Conservation (phyloP, 2,113 vertebrate genomes). For the Smithornis capensis region DNA sequence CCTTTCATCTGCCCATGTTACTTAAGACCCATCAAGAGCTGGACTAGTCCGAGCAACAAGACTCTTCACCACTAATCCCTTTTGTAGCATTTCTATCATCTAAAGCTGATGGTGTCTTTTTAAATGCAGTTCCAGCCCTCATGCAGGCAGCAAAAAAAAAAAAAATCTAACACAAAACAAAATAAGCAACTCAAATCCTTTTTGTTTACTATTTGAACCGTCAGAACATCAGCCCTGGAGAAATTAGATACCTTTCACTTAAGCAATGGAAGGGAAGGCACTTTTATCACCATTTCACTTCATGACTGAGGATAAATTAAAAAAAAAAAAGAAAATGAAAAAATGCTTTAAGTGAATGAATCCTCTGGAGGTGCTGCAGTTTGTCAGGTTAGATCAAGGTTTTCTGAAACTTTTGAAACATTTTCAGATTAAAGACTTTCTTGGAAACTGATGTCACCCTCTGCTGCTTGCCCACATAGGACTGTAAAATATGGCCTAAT, state of each 20-base stretch:
- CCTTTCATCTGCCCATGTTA: background rate
- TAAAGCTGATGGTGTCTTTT: background rate
- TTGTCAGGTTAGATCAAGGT: slow-evolving; percentile 19
- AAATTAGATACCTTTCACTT: background rate
- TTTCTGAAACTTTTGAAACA: slow-evolving; percentile 16
- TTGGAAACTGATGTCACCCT: background rate
- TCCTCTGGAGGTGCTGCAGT: background rate
- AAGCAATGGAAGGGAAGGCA: background rate
- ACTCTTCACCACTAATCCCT: background rate
- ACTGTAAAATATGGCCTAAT: background rate
- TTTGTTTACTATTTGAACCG: background rate
- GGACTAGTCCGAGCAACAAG: background rate
- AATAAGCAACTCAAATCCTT: background rate
- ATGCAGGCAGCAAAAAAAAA: background rate
- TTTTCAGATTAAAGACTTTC: slow-evolving; percentile 20
- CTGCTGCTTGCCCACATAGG: background rate
- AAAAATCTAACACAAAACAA: background rate
- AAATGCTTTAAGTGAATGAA: background rate
- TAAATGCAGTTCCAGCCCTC: background rate
- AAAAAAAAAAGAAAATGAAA: background rate
- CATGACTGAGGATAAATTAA: background rate
- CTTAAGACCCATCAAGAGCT: background rate
- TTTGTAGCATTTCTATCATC: background rate
- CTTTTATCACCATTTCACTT: background rate
- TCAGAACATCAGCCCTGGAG: background rate